Percentiles rank a stretch among this genome's conserved stretches.
Conservation (phyloP, 2,797 vertebrate genomes). For the Syngnathus rostellatus region DNA sequence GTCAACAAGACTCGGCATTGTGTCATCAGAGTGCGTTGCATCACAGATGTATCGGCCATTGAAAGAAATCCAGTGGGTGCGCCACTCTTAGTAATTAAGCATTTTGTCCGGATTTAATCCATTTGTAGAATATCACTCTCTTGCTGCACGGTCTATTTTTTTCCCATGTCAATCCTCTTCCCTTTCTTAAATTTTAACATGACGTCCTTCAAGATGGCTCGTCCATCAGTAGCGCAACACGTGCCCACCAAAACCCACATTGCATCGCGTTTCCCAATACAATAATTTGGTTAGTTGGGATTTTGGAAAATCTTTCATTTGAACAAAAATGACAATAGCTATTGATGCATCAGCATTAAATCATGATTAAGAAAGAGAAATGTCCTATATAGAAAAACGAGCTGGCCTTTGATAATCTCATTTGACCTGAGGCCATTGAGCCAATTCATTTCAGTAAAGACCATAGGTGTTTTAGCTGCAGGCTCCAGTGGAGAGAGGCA, state of each 20-base stretch:
- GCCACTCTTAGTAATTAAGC: background rate
- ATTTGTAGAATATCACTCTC: background rate
- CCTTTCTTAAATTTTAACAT: too few relatives aligned
- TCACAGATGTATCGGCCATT: constrained; percentile 20
- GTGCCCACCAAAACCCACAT: background rate
- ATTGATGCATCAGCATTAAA: constrained; percentile 52
- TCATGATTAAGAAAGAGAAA: constrained; percentile 34
- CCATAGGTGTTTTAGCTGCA: constrained; percentile 67
- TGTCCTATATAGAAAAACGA: constrained; percentile 53
- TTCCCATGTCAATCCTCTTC: too few relatives aligned
- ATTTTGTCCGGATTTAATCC: background rate
- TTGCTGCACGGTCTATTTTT: too few relatives aligned
- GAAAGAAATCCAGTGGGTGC: too few relatives aligned
- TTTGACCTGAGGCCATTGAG: constrained; percentile 55
- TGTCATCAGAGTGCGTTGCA: background rate
- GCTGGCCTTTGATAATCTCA: constrained; percentile 61
- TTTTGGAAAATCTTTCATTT: constrained; percentile 24
- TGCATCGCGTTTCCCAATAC: background rate
- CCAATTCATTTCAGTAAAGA: constrained; percentile 59
- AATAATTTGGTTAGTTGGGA: constrained; percentile 46
- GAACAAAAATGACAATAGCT: constrained; percentile 38
- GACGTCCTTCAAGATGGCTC: too few relatives aligned
- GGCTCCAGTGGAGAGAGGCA: constrained; percentile 57
- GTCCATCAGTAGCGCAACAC: background rate
- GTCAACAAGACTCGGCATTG: background rate